Evolutionary conservation across 1,140 invertebrate genomes (phyloP), one percentile per base, ranked within the genome.

Genomic region (Calosoma granatense): DNA sequence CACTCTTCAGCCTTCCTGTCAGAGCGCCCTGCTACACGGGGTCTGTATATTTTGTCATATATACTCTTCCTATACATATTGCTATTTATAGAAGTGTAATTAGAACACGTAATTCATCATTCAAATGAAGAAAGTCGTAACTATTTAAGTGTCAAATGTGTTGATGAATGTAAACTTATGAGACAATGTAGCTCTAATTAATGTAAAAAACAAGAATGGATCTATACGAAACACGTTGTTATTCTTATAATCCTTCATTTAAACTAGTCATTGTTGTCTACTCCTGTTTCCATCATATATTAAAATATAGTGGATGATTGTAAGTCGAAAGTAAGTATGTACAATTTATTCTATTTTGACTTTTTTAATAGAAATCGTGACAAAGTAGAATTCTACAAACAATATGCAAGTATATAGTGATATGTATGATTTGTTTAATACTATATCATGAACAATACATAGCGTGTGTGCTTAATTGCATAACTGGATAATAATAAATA

Each of bases 21-120:
- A 47, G 41, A 47, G 41, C 9, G 17, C 41, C 41, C 15, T 47
- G n/a, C n/a, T n/a, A n/a, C n/a, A 47, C 41, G 15, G 41, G 17
- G 41, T 47, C 41, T 47, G 41, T 47, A 47, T 47, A 47, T 47
- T 47, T 47, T 47, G 41, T 47, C 41, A 47, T 47, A 47, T 47
- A n/a, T 47, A 47, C 17, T 47, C 41, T 47, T 47, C 41, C 41
- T 47, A 47, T 47, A 47, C 9, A 47, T 47, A 47, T 47, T 6
- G 15, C 41, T 47, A 47, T 47, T 47, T 17, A 47, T 47, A 47
- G 41, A 47, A 47, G 17, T 47, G 15, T 47, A 47, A 47, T 47
- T 47, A 47, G 41, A 47, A 17, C 9, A 12, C 15, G 17, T 47
- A 47, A n/a, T n/a, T n/a, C n/a, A n/a, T n/a, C n/a, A n/a, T n/a